Conservation (phyloP, 2,797 vertebrate species). For the Leuciscus waleckii region DNA sequence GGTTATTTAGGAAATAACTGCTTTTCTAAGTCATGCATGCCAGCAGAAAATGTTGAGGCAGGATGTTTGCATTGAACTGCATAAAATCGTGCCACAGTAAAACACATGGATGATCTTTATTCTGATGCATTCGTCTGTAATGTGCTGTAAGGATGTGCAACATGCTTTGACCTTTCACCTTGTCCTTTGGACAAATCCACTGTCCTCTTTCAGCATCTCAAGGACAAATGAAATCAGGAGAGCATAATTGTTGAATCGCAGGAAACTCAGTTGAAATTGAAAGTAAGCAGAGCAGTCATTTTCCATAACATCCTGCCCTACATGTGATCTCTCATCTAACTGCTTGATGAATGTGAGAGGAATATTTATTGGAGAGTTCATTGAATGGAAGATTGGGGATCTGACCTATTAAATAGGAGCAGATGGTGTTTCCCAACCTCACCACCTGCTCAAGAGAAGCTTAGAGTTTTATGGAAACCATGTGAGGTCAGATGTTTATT, state of each 20-base stretch:
- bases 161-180: conserved; percentile 14
- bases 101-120: background rate
- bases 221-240: background rate
- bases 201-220: conserved; percentile 15
- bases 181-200: background rate
- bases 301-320: background rate
- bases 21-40: background rate
- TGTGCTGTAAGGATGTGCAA: background rate
- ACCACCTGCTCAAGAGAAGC: conserved; percentile 46
- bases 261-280: background rate
- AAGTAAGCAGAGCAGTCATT: background rate
- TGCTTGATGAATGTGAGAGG: background rate
- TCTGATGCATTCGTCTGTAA: conserved; percentile 15
- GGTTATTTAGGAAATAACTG: background rate
- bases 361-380: conserved; percentile 1
- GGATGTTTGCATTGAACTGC: background rate
- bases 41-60: too few species aligned
- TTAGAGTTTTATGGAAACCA: conserved; percentile 22
- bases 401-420: conserved; percentile 37
- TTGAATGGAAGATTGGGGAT: background rate
- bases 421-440: conserved; percentile 47
- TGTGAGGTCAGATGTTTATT: conserved; percentile 38
- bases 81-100: background rate
- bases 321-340: conserved; percentile 14
- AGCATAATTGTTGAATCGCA: background rate